These are phyloP conservation scores for Liposcelis brunnea DNA, from an alignment of 2,888 invertebrate species.

Conservation along the genomic window DNA sequence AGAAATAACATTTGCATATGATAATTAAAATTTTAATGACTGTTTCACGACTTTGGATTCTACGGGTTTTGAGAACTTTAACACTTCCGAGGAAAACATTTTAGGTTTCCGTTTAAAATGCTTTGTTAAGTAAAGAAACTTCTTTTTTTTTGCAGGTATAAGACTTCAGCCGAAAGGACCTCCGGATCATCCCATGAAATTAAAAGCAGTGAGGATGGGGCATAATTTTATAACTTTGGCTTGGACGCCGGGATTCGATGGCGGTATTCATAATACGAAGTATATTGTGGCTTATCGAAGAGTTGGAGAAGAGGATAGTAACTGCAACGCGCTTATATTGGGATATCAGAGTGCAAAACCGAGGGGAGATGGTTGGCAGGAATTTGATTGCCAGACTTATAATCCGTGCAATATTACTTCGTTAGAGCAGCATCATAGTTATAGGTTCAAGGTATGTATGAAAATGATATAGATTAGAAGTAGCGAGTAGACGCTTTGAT, in stretches of 20 bases:
- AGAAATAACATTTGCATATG: conserved; percentile 6
- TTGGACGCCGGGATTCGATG: conserved; percentile 85
- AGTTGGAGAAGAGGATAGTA: conserved; percentile 43
- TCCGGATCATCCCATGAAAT: conserved; percentile 62
- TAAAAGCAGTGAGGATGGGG: conserved; percentile 55
- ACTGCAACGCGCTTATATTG: conserved; percentile 32
- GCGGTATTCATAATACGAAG: conserved; percentile 70
- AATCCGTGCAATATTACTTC: conserved; percentile 79
- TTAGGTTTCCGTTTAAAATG: no score
- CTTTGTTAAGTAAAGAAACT: no score
- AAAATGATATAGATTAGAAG: no score
- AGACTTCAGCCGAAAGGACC: conserved; percentile 71
- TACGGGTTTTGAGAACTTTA: no score
- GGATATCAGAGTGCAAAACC: conserved; percentile 6
- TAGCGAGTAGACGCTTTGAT: no score
- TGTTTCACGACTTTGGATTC: no score
- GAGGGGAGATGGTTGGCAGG: conserved; percentile 50
- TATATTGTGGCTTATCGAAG: conserved; percentile 71
- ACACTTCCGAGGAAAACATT: no score
- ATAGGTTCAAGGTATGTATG: conserved; percentile 63
- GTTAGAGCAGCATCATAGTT: conserved; percentile 72
- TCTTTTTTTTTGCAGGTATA: conserved; percentile 46
- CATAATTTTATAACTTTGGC: conserved; percentile 60
- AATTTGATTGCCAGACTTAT: conserved; percentile 66
- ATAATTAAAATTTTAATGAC: conserved; percentile 2